phyloP scores from a whole-genome alignment of 2,888 invertebrate genomes.

The Ichneumon xanthorius region DNA sequence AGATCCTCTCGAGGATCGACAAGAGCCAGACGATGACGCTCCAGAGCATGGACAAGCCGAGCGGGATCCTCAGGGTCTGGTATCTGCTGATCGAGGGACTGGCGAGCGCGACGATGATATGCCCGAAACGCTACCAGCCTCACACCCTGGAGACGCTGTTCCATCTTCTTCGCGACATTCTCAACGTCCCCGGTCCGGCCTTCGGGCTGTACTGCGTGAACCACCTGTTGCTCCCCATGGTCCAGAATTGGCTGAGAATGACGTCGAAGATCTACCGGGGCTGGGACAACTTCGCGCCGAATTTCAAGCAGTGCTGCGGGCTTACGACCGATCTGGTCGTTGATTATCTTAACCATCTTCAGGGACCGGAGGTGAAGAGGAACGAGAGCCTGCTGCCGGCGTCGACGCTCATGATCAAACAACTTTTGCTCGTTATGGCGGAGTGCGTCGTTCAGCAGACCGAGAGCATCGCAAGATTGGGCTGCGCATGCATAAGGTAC shows the following conservation, averaged over 20 bases:
- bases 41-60: conserved; percentile 90
- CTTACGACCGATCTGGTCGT: conserved; percentile 96
- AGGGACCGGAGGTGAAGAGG: conserved; percentile 84
- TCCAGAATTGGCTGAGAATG: conserved; percentile 95
- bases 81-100: conserved; percentile 95
- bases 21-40: conserved; percentile 87
- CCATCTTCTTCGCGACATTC: conserved; percentile 91
- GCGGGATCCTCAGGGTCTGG: conserved; percentile 95
- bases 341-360: conserved; percentile 92
- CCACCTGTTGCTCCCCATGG: conserved; percentile 95
- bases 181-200: conserved; percentile 93
- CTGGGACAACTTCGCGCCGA: conserved; percentile 92
- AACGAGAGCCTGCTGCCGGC: conserved; percentile 82
- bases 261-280: conserved; percentile 90
- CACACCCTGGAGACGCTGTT: conserved; percentile 95
- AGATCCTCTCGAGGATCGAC: conserved; percentile 86
- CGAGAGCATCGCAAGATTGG: conserved; percentile 95
- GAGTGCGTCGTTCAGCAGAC: conserved; percentile 96
- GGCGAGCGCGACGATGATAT: conserved; percentile 92
- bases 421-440: conserved; percentile 93
- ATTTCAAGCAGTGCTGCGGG: conserved; percentile 98
- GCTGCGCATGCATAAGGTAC: conserved; percentile 94
- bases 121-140: conserved; percentile 92
- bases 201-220: conserved; percentile 97
- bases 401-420: conserved; percentile 92